These are phyloP conservation scores for Bembecia ichneumoniformis DNA, from an alignment of 2,888 invertebrate species.

Conservation along the genomic window DNA sequence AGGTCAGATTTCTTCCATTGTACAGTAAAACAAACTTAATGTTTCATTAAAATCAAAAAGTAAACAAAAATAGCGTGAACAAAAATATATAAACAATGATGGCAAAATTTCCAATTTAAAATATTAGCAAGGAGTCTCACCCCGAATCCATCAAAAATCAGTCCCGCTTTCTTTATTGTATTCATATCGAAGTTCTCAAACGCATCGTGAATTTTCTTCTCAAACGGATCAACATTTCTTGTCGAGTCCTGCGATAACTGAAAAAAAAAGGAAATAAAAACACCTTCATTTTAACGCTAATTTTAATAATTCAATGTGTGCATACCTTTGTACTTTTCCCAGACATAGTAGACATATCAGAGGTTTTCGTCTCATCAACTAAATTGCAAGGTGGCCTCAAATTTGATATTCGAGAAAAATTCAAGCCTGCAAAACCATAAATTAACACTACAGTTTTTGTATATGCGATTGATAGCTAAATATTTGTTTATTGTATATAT, in stretches of 20 bases:
- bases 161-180: constrained; percentile 79
- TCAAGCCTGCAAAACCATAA: constrained; percentile 38
- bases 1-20: too few species aligned
- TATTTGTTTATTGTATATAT: too few species aligned
- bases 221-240: constrained; percentile 31
- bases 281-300: not conserved
- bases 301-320: not conserved
- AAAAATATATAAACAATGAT: too few species aligned
- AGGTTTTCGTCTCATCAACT: constrained; percentile 50
- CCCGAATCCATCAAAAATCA: constrained; percentile 91
- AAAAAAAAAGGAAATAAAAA: constrained; percentile 8
- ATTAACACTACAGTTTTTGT: too few species aligned
- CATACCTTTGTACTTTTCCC: constrained; percentile 6
- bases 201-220: constrained; percentile 38
- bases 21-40: too few species aligned
- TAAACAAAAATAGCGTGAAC: too few species aligned
- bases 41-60: too few species aligned
- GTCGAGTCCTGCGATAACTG: constrained; percentile 47
- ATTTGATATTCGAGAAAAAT: constrained; percentile 61
- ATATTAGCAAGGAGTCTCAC: constrained; percentile 52
- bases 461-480: too few species aligned
- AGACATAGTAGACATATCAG: constrained; percentile 40
- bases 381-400: constrained; percentile 41
- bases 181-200: constrained; percentile 73
- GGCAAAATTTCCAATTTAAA: too few species aligned